Evolutionary conservation across 2,113 vertebrate species (phyloP).

Genomic region (Limanda limanda): DNA sequence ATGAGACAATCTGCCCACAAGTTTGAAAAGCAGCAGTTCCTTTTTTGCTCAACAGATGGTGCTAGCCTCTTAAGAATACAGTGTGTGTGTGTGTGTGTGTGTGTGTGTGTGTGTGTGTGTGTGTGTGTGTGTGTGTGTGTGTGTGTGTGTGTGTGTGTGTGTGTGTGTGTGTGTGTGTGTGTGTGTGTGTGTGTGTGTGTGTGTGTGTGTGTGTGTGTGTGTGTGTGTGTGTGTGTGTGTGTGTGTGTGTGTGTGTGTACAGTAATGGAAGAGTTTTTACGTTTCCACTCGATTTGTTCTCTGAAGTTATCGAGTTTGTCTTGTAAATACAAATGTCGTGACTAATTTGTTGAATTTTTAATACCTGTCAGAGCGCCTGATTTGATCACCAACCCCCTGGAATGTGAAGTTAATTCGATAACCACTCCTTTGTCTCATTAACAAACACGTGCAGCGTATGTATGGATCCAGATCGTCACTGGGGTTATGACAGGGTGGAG

Average conservation of each 20-base stretch:
- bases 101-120: no score
- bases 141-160: no score
- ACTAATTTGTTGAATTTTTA: background rate
- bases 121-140: background rate
- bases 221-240: no score
- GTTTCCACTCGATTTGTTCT: no score
- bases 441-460: no score
- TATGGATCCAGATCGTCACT: no score
- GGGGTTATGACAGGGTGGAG: no score
- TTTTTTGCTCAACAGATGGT: conserved; percentile 63
- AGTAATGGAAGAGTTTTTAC: background rate
- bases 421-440: conserved; percentile 3
- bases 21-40: conserved; percentile 20
- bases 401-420: conserved; percentile 45
- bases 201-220: no score
- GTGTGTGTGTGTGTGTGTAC: no score
- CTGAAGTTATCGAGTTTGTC: background rate
- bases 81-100: background rate
- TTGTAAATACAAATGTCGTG: conserved; percentile 10
- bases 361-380: background rate
- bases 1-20: conserved; percentile 48
- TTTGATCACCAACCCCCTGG: background rate
- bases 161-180: no score
- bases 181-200: no score
- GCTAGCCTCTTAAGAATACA: conserved; percentile 35